Evolutionary conservation across 1,140 invertebrate species (phyloP).

Genomic region (Leptinotarsa lineolata): DNA sequence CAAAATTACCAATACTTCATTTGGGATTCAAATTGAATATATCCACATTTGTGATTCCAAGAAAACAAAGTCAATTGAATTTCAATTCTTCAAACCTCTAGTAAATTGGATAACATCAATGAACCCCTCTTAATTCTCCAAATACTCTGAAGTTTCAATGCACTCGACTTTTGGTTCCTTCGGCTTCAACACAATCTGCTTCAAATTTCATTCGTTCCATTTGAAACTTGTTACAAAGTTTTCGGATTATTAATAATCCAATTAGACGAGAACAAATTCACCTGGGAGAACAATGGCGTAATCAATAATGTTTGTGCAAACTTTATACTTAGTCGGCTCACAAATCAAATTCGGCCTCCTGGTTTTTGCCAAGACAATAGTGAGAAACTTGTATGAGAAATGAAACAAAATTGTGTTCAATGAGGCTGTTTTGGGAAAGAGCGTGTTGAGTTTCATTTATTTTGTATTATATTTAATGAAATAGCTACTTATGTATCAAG

Average conservation of each 20-base stretch:
- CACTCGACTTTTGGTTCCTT: background rate
- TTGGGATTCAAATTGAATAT: too few species aligned
- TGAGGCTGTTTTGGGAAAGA: too few species aligned
- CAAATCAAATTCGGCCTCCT: background rate
- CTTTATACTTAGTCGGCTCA: background rate
- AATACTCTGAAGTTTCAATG: background rate
- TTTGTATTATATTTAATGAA: too few species aligned
- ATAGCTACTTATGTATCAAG: too few species aligned
- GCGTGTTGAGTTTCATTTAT: too few species aligned
- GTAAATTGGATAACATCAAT: background rate
- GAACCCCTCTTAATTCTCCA: background rate
- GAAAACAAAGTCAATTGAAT: too few species aligned
- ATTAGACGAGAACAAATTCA: slow-evolving; percentile 12
- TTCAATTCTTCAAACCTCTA: too few species aligned
- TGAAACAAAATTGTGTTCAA: too few species aligned
- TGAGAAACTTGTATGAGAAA: background rate
- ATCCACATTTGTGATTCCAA: too few species aligned
- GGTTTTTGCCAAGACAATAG: background rate
- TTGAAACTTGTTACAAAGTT: background rate
- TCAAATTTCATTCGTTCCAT: background rate
- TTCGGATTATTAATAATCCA: slow-evolving; percentile 17
- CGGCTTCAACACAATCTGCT: background rate
- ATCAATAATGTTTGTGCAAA: slow-evolving; percentile 22
- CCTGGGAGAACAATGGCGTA: slow-evolving; percentile 19
- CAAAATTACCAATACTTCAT: too few species aligned